These are phyloP conservation scores for Cactoblastis cactorum DNA, from an alignment of 2,888 invertebrate genomes.

Conservation along the genomic window DNA sequence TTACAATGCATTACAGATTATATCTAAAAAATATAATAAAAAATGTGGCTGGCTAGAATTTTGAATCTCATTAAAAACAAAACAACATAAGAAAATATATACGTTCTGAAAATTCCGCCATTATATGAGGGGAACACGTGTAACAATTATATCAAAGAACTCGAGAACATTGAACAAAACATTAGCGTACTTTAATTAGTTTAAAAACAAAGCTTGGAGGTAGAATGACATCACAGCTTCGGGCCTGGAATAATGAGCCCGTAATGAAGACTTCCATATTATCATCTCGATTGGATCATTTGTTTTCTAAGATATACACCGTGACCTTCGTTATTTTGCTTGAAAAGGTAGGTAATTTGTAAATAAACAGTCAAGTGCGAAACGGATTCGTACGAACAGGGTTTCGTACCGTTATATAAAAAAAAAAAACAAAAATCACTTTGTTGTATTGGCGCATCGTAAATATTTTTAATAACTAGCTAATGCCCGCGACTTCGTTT, in stretches of 20 bases:
- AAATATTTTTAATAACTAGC: too few species aligned
- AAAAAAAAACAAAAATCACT: too few species aligned
- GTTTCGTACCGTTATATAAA: too few species aligned
- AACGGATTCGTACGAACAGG: too few species aligned
- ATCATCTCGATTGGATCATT: conserved; percentile 48
- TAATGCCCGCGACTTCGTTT: too few species aligned
- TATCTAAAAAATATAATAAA: too few species aligned
- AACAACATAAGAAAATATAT: background rate
- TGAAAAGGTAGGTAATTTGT: conserved; percentile 40
- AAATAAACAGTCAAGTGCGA: too few species aligned
- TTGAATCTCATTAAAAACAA: background rate
- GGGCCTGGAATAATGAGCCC: conserved; percentile 52
- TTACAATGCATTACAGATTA: too few species aligned
- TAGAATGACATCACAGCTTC: conserved; percentile 49
- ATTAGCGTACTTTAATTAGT: conserved; percentile 56
- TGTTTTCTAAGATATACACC: conserved; percentile 28
- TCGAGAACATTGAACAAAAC: conserved; percentile 38
- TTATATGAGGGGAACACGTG: conserved; percentile 20
- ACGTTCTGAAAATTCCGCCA: too few species aligned
- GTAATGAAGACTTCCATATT: conserved; percentile 56
- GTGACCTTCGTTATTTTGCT: conserved; percentile 49
- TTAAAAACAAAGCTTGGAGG: conserved; percentile 55
- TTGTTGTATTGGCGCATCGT: too few species aligned
- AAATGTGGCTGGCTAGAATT: too few species aligned
- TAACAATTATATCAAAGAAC: conserved; percentile 49